Conservation (phyloP, 1,140 invertebrate species). For the Tachypleus tridentatus region DNA sequence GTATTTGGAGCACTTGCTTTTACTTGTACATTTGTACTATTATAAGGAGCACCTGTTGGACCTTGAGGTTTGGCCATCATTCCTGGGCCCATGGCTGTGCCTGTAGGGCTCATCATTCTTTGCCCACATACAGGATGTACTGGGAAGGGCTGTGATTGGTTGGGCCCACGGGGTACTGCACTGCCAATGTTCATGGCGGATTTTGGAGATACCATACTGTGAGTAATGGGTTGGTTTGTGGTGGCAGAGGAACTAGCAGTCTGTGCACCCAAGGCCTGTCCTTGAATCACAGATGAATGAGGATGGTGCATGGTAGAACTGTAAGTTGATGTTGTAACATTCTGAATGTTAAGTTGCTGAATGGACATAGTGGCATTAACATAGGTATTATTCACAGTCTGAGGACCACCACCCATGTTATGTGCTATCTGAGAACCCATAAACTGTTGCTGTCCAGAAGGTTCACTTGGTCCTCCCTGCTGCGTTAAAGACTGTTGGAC, state of each 20-base stretch:
- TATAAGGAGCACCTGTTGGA: background rate
- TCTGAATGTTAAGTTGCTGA: constrained; percentile 42
- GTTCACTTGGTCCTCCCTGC: constrained; percentile 10
- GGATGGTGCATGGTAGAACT: constrained; percentile 17
- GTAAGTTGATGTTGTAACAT: constrained; percentile 28
- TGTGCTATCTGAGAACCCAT: constrained; percentile 27
- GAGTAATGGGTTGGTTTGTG: constrained; percentile 24
- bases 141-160: constrained; percentile 21
- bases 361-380: constrained; percentile 42
- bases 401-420: constrained; percentile 31
- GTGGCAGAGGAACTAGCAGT: constrained; percentile 23
- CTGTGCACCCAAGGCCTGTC: constrained; percentile 8
- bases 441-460: constrained; percentile 6
- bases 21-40: constrained; percentile 44
- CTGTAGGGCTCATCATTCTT: constrained; percentile 23
- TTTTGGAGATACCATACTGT: constrained; percentile 21
- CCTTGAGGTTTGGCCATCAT: constrained; percentile 12
- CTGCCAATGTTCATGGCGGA: constrained; percentile 14
- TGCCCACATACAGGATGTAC: constrained; percentile 19
- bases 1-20: constrained; percentile 94
- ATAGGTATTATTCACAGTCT: constrained; percentile 42
- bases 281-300: constrained; percentile 1
- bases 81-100: constrained; percentile 23
- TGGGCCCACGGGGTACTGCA: constrained; percentile 19
- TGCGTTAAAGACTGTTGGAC: constrained; percentile 12